These are phyloP conservation scores for Esox niger DNA, from an alignment of 2,113 vertebrate genomes.

Conservation along the genomic window DNA sequence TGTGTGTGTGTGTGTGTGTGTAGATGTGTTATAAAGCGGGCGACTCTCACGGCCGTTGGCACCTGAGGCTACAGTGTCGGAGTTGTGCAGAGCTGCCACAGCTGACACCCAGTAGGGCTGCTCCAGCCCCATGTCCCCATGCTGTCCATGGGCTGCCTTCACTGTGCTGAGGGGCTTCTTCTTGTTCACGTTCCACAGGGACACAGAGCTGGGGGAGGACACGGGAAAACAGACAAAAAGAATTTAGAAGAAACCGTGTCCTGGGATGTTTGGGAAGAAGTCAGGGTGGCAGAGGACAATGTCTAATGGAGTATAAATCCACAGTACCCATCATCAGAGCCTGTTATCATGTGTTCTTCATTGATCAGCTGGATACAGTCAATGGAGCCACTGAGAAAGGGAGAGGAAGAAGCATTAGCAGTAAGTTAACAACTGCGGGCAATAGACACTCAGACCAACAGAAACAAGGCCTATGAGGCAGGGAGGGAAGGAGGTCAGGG, in stretches of 20 bases:
- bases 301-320: too few relatives aligned
- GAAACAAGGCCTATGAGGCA: too few relatives aligned
- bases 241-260: not conserved
- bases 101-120: slow-evolving; percentile 85
- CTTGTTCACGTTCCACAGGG: slow-evolving; percentile 90
- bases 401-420: slow-evolving; percentile 3
- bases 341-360: slow-evolving; percentile 93
- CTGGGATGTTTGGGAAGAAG: too few relatives aligned
- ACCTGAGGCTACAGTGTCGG: slow-evolving; percentile 87
- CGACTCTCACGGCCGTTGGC: slow-evolving; percentile 62
- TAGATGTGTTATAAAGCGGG: not conserved
- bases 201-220: slow-evolving; percentile 76
- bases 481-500: not conserved
- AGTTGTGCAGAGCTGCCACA: slow-evolving; percentile 83
- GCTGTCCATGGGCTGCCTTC: slow-evolving; percentile 80
- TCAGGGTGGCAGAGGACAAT: not conserved
- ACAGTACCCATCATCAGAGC: slow-evolving; percentile 88
- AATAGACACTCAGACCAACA: too few relatives aligned
- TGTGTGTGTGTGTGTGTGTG: not conserved
- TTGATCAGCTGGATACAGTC: slow-evolving; percentile 96
- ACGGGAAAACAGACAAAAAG: not conserved
- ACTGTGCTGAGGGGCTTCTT: slow-evolving; percentile 85
- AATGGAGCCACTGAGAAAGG: slow-evolving; percentile 83
- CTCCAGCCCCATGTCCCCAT: slow-evolving; percentile 74
- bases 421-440: too few relatives aligned